Evolutionary conservation across 2,888 invertebrate species (phyloP).

Genomic region (Himalopsyche anomala): DNA sequence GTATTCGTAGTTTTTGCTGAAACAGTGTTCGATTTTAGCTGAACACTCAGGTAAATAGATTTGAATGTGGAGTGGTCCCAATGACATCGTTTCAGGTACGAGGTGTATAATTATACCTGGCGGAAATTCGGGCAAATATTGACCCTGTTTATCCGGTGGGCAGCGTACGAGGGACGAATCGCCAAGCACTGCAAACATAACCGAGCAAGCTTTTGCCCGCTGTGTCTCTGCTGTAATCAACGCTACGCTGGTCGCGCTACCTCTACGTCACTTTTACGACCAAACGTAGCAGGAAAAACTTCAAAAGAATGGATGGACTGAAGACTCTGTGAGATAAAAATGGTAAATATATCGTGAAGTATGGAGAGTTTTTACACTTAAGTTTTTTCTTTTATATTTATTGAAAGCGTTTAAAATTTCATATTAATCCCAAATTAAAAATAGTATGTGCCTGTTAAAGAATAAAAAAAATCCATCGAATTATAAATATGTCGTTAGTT

Average conservation of each 20-base stretch:
- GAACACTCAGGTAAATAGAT: constrained; percentile 54
- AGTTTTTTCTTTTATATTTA: no score
- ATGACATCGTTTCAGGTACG: constrained; percentile 45
- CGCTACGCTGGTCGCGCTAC: constrained; percentile 1
- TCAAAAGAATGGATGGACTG: neutral
- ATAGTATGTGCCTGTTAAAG: no score
- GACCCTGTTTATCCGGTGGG: constrained; percentile 62
- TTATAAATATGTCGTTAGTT: no score
- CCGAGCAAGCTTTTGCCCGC: constrained; percentile 32
- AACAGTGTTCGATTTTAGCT: constrained; percentile 29
- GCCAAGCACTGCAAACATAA: constrained; percentile 61
- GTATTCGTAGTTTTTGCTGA: neutral
- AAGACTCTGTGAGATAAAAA: neutral
- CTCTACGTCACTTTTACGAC: neutral
- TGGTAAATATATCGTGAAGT: no score
- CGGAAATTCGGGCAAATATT: constrained; percentile 63
- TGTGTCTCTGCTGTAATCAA: constrained; percentile 13
- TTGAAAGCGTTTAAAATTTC: no score
- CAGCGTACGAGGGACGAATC: constrained; percentile 60
- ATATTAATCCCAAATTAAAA: no score
- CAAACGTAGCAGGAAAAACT: neutral
- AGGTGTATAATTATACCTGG: constrained; percentile 62
- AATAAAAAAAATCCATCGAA: no score
- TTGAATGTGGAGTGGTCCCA: constrained; percentile 51
- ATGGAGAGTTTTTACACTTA: no score